These are phyloP conservation scores for Ceratothoa steindachneri DNA, from an alignment of 2,888 invertebrate genomes.

Conservation along the genomic window DNA sequence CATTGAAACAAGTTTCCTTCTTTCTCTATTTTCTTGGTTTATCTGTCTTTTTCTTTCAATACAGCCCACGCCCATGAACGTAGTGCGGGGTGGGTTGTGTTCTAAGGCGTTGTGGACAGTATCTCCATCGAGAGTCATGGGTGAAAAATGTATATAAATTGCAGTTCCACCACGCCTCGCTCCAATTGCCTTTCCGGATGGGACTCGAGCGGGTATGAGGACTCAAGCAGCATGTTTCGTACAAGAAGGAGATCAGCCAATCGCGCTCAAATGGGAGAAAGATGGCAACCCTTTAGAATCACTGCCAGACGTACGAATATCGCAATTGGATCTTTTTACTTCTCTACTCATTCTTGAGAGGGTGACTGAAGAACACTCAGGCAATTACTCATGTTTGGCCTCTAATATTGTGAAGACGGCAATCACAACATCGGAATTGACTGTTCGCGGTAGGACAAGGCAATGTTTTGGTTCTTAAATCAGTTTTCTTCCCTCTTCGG, in stretches of 20 bases:
- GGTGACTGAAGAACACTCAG: conserved; percentile 57
- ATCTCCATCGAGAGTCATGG: too few relatives aligned
- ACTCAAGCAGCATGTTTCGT: conserved; percentile 37
- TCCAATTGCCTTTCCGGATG: conserved; percentile 29
- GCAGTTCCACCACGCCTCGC: conserved; percentile 45
- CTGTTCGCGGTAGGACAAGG: conserved; percentile 53
- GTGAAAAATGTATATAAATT: conserved; percentile 2
- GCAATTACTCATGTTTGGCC: conserved; percentile 59
- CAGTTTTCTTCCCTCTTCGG: too few relatives aligned
- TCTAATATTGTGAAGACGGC: conserved; percentile 57
- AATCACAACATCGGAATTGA: conserved; percentile 55
- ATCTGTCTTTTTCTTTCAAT: conserved; percentile 21
- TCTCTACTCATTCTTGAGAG: conserved; percentile 56
- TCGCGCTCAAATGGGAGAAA: conserved; percentile 33
- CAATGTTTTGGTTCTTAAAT: too few relatives aligned
- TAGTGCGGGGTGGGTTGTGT: too few relatives aligned
- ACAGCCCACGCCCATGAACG: too few relatives aligned
- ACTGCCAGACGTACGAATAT: conserved; percentile 47
- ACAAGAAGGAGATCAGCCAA: conserved; percentile 42
- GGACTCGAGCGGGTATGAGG: conserved; percentile 35
- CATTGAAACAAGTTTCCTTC: not conserved
- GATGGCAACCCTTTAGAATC: conserved; percentile 52
- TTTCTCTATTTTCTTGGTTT: conserved; percentile 23
- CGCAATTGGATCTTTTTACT: conserved; percentile 52
- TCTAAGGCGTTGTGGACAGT: too few relatives aligned